Percentiles rank a stretch among this genome's conserved stretches.
These are phyloP conservation scores for Pollachius pollachius DNA, from an alignment of 2,113 vertebrate species.

Conservation along the genomic window DNA sequence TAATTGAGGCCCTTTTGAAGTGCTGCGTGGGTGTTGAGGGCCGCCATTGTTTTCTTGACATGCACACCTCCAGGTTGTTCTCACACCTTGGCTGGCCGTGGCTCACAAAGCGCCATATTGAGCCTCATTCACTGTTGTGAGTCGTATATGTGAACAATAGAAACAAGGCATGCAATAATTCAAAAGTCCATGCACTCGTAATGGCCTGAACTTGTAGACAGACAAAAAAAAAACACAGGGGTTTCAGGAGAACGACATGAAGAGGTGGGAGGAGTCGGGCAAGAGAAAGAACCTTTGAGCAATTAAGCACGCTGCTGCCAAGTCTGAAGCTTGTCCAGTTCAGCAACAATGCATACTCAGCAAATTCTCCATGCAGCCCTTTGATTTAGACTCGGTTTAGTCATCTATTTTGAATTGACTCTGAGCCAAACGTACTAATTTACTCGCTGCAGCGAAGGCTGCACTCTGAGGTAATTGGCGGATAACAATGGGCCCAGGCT, in stretches of 20 bases:
- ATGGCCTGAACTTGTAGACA: conserved; percentile 1
- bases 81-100: conserved; percentile 35
- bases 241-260: conserved; percentile 22
- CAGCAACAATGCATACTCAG: conserved; percentile 36
- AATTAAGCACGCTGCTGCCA: conserved; percentile 26
- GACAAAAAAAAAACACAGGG: conserved; percentile 2
- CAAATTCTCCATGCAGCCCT: conserved; percentile 31
- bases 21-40: conserved; percentile 40
- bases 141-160: conserved; percentile 17
- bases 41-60: conserved; percentile 53
- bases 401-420: conserved; percentile 38
- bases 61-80: conserved; percentile 39
- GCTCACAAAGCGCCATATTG: conserved; percentile 26
- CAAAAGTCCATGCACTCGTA: not conserved
- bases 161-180: not conserved
- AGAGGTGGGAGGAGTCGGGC: conserved; percentile 19
- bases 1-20: conserved; percentile 63
- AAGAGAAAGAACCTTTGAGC: conserved; percentile 30
- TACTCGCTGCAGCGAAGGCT: conserved; percentile 9
- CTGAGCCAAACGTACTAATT: conserved; percentile 34
- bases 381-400: conserved; percentile 44
- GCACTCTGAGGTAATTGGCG: conserved; percentile 29
- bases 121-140: conserved; percentile 21
- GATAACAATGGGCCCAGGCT: conserved; percentile 2
- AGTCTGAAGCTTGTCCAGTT: conserved; percentile 27